Base-by-base conservation (phyloP, 92 coral and sea anemone species). In the Diadumene lineata region DNA sequence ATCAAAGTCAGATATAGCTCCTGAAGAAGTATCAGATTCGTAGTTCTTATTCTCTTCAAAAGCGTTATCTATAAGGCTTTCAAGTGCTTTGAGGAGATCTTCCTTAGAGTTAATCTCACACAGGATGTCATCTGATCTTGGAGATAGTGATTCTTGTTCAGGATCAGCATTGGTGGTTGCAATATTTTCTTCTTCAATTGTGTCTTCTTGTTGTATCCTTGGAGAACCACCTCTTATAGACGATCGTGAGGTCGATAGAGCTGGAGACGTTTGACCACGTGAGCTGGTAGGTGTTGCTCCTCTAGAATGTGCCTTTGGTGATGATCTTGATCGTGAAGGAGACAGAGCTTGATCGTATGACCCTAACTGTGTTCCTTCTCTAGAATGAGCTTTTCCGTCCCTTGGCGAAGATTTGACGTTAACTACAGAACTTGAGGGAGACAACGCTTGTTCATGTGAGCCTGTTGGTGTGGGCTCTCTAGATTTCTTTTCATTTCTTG, bases 1-100 rank as follows among this genome's bases (percentile, higher is more conserved):
- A 31, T 91, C 97, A 18, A 91, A 62, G 69, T 91, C 97, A 11
- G 97, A 91, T 66, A 86, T 81, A 23, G 93, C 93, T 7, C 93
- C 97, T 29, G 97, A 91, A 0, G 93, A 84, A 26, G 90, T 64
- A 53, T 91, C 93, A 1, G 88, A 88, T 19, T 88, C 65, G 15
- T 75, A 28, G 15, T 73, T 79, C 31, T 74, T 80, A 19, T 87
- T 77, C 9, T 81, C 73, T 15, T 71, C 34, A 17, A 91, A 56
- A 11, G 73, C 64, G 16, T 44, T 34, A 13, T 69, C 85, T 13
- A 91, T 68, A 24, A 91, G 86, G 34, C 68, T 57, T 15, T 88
- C 88, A 17, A 91, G 61, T 2, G 97, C 97, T 69, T 34, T 72
- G 31, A 55, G 66, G 18, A 91, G 79, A 25, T 91, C 93, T 43